Evolutionary conservation across 2,797 vertebrate species (phyloP).

Genomic region (Sebastes iracundus): DNA sequence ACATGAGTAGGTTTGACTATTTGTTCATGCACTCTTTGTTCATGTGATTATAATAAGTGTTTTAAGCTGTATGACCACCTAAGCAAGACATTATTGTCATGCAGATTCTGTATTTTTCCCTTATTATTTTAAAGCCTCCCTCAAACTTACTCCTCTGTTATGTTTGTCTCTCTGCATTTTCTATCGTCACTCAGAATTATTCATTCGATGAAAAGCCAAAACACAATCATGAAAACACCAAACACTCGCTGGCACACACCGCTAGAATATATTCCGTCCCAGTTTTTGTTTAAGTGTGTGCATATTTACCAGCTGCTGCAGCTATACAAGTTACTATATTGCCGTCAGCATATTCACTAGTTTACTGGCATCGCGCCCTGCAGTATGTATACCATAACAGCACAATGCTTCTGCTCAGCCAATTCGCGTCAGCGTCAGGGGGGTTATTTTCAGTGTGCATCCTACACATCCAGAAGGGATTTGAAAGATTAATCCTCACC

Average conservation of each 20-base stretch:
- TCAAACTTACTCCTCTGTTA: slow-evolving; percentile 16
- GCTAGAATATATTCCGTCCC: slow-evolving; percentile 34
- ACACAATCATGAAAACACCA: slow-evolving; percentile 45
- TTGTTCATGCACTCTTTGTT: slow-evolving; percentile 37
- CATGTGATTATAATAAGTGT: slow-evolving; percentile 32
- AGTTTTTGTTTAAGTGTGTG: slow-evolving; percentile 49
- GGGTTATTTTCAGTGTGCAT: slow-evolving; percentile 58
- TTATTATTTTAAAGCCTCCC: slow-evolving; percentile 31
- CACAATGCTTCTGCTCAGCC: slow-evolving; percentile 72
- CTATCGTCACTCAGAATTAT: slow-evolving; percentile 38
- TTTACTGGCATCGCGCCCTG: slow-evolving; percentile 42
- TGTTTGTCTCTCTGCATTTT: slow-evolving; percentile 19
- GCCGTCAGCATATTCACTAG: slow-evolving; percentile 60
- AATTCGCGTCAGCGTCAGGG: slow-evolving; percentile 69
- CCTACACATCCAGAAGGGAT: slow-evolving; percentile 77
- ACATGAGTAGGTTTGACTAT: slow-evolving; percentile 49
- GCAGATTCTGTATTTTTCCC: not conserved
- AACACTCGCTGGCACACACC: slow-evolving; percentile 15
- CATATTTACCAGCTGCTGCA: slow-evolving; percentile 51
- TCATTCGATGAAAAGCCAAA: slow-evolving; percentile 43
- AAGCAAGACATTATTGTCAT: slow-evolving; percentile 30
- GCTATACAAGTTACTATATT: slow-evolving; percentile 32
- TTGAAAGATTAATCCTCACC: slow-evolving; percentile 83
- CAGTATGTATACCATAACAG: slow-evolving; percentile 64
- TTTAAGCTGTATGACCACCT: slow-evolving; percentile 27